Evolutionary conservation across 2,797 vertebrate genomes (phyloP), one percentile per base, ranked within the genome.

Genomic region (Lepus oiostolus): DNA sequence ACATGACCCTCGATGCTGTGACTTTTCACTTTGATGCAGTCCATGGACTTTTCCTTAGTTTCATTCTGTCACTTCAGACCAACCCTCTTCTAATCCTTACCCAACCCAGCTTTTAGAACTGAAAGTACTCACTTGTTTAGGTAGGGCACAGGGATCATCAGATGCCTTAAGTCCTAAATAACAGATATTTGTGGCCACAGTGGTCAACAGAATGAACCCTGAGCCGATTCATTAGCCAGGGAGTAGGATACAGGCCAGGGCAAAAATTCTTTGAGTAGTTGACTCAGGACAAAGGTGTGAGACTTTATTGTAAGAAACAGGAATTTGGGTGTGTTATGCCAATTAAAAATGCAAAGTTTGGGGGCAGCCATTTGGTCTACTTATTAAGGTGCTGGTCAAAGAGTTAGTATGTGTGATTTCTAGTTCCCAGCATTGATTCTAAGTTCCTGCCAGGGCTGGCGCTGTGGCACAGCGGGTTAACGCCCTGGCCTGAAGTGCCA

Each of bases 301-400:
- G 7, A 38, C 35, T 87, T 74, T 74, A 62, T 65, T 80, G 22
- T 21, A 65, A 94, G 16, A 79, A 79, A 52, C 4, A 42, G 32
- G 42, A 77, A 63, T n/a, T 77, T 70, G 38, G 7, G 9, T n/a
- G n/a, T 17, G 26, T 32, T 74, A 58, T 60, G 35, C 58, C 47
- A 94, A 58, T 67, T 88, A 68, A 76, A 81, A 70, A 50, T 89
- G 5, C 7, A 79, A 84, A 85, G 42, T 76, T 70, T 83, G 24
- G 54, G 54, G 54, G 19, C 54, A 58, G 54, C 14, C 14, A 58
- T 58, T 58, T 21, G 17, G 54, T 16, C 54, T 58, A 58, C 16
- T 58, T 5, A 58, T 21, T 58, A 21, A 58, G 19, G 16, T 58
- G 54, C 54, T 58, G 13, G 14, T 58, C 54, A 16, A 21, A 21